Percentiles rank a stretch among this genome's conserved stretches.
Evolutionary conservation across 2,888 invertebrate species (phyloP).

Genomic region (Ochropleura plecta): DNA sequence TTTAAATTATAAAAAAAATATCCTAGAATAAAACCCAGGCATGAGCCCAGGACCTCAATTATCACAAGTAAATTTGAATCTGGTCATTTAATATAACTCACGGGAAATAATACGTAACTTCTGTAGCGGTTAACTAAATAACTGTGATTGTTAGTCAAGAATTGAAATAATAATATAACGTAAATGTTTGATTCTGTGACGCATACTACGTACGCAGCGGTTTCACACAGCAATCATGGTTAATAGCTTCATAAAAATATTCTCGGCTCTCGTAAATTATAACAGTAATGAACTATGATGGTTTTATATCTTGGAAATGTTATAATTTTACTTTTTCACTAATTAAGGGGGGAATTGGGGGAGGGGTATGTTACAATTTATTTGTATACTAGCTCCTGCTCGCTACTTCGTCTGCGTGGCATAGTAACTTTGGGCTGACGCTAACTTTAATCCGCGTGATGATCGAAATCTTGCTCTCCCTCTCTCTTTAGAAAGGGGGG

Average conservation of each 20-base stretch:
- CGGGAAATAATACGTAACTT: slow-evolving; percentile 11
- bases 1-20: too few species aligned
- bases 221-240: slow-evolving; percentile 35
- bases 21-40: too few species aligned
- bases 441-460: too few species aligned
- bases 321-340: slow-evolving; percentile 11
- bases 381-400: too few species aligned
- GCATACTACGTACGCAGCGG: slow-evolving; percentile 21
- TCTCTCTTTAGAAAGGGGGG: too few species aligned
- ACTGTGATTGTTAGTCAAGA: slow-evolving; percentile 14
- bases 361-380: too few species aligned
- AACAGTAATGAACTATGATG: slow-evolving; percentile 25
- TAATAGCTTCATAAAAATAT: slow-evolving; percentile 55
- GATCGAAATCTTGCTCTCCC: too few species aligned
- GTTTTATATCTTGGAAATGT: slow-evolving; percentile 34
- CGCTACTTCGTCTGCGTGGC: too few species aligned
- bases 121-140: slow-evolving; percentile 18
- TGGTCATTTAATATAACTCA: neutral
- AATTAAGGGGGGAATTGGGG: neutral
- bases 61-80: neutral
- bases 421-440: too few species aligned
- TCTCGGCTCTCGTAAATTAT: slow-evolving; percentile 37
- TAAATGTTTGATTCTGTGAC: slow-evolving; percentile 28
- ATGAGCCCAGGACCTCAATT: neutral
- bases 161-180: slow-evolving; percentile 25